Evolutionary conservation across 2,113 vertebrate genomes (phyloP), one percentile per base, ranked within the genome.

Genomic region (Triplophysa rosa): DNA sequence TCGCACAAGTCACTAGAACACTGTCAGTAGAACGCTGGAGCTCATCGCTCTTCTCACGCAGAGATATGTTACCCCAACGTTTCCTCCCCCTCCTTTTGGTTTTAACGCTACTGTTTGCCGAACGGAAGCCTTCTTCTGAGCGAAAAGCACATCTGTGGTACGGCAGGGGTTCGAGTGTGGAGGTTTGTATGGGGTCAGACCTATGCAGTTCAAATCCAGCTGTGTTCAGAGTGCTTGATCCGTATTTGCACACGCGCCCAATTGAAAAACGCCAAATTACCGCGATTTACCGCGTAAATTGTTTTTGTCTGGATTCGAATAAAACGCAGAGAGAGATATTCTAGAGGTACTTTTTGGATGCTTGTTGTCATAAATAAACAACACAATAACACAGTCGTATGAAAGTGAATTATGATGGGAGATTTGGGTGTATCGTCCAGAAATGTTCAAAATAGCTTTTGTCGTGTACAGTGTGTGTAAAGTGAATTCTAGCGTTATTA

Each of bases 71-170:
- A 8, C 19, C n/a, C 58, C 42, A 29, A 24, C 8, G 3, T n/a
- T 26, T 58, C 21, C n/a, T 56, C 24, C 14, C n/a, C n/a, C 63
- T 16, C 2, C 21, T 56, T 52, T 11, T 52, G 56, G 54, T 23
- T 52, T 49, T 64, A 52, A 65, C 24, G 17, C 61, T 37, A 23
- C 26, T 0, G 19, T 77, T 77, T 54, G 17, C 58, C 1, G 3
- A 74, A 23, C 8, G 2, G 19, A 37, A 37, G 47, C 21, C 54
- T 72, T 72, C 42, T 74, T 11, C 56, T 62, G 71, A 74, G 62
- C 62, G 40, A 74, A 74, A 37, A 26, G 73, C 40, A 65, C 42
- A 76, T 76, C 73, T 76, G 61, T 47, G 73, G 17, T 29, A 10
- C 49, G 26, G 11, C 45, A 49, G 19, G 40, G 58, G 59, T 74